Percentiles rank a stretch among this genome's conserved stretches.
Evolutionary conservation across 2,113 vertebrate genomes (phyloP).

Genomic region (Callithrix jacchus): DNA sequence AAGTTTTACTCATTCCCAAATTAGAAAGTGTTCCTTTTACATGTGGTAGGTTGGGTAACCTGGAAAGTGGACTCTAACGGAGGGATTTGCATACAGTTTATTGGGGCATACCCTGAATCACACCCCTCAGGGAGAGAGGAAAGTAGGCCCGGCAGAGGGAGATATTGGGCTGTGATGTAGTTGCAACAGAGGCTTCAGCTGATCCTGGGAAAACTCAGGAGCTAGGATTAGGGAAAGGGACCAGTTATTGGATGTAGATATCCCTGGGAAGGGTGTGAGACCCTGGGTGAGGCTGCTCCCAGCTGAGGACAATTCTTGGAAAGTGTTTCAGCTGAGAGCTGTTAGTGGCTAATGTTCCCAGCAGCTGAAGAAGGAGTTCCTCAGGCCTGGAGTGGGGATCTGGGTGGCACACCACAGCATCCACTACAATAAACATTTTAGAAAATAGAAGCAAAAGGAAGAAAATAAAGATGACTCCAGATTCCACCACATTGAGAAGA

Average conservation of each 20-base stretch:
- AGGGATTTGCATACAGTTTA: not conserved
- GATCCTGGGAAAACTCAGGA: rapidly evolving
- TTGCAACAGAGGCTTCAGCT: not conserved
- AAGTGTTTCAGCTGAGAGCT: not conserved
- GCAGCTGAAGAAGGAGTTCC: not conserved
- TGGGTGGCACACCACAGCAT: no score
- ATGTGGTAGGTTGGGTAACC: not conserved
- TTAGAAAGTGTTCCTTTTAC: conserved; percentile 15
- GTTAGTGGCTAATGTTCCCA: no score
- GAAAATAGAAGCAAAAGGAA: not conserved
- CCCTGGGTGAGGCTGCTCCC: not conserved
- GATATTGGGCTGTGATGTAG: not conserved
- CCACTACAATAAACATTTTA: not conserved
- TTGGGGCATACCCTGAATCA: not conserved
- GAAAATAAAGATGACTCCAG: not conserved
- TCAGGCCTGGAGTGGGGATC: not conserved
- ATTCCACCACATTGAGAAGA: not conserved
- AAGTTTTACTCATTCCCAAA: not conserved
- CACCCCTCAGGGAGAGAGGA: not conserved
- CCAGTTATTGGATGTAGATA: not conserved
- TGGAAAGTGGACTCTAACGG: not conserved
- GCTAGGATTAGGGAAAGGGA: not conserved
- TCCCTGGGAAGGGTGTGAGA: not conserved
- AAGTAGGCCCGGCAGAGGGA: not conserved
- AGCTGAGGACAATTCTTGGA: not conserved